Base-by-base conservation (phyloP, 1,140 invertebrate species). In the Bursaphelenchus mucronatus region DNA sequence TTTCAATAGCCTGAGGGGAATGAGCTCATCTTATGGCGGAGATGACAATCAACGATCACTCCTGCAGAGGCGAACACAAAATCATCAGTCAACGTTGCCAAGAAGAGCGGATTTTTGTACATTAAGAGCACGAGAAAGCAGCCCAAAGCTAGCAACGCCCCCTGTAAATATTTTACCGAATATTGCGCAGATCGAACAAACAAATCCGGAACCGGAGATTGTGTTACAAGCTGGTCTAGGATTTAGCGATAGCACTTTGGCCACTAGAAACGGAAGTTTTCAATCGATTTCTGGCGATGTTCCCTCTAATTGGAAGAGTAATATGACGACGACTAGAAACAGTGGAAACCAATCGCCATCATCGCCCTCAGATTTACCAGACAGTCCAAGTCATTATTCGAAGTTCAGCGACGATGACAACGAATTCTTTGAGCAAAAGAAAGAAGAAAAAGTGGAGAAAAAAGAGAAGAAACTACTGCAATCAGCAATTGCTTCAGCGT, bases 301-400 rank as follows among this genome's bases (percentile, higher is more conserved):
- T 51, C 61, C 61, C 40, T 41, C 45, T 0, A 43, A 63, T 11
- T 64, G 63, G 63, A 21, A 43, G 30, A 65, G 61, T 43, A 65
- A 41, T 6, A 45, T 65, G 17, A 64, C 59, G n/a, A 64, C 57
- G 0, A 45, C 57, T 17, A 17, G 57, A 45, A 59, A 59, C 57
- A 59, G 57, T 39, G 57, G 57, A 45, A 17, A 15, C 40, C 57
- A 59, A n/a, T 59, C 57, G 7, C 57, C 57, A 2, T 40, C 45
- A n/a, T 44, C 40, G 19, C 57, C 57, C 1, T 59, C 57, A 11
- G 45, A 64, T 64, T 13, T 52, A 7, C 63, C 56, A 6, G 50
- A 64, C 39, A 61, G 53, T n/a, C 40, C 63, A 8, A 51, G 41
- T 45, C 45, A 63, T 6, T 30, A 64, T 61, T 64, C 55, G 11